phyloP scores from a whole-genome alignment of 2,113 vertebrate genomes.

The Cinclus cinclus region DNA sequence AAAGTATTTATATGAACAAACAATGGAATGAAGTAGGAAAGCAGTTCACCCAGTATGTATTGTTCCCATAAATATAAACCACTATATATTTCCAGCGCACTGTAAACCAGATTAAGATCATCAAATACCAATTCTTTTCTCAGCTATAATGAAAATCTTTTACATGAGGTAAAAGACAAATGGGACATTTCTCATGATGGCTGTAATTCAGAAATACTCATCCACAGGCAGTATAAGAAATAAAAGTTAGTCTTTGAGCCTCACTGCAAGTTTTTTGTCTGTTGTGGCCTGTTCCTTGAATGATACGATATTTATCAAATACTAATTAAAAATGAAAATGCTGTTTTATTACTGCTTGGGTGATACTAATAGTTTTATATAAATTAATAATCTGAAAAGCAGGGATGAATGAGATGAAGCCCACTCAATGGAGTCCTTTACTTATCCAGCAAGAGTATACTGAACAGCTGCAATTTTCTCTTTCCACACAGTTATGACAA shows the following conservation, averaged over 20 bases:
- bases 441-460: neutral
- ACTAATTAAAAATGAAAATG: neutral
- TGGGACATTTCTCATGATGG: neutral
- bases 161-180: neutral
- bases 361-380: neutral
- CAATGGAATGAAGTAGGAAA: neutral
- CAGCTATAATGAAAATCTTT: neutral
- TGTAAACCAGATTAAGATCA: neutral
- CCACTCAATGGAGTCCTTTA: neutral
- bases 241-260: neutral
- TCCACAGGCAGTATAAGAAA: neutral
- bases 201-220: neutral
- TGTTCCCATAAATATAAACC: neutral
- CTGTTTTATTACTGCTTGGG: neutral
- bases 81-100: neutral
- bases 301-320: neutral
- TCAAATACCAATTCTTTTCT: slow-evolving; percentile 23
- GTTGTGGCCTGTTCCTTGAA: neutral
- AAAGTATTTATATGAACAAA: neutral
- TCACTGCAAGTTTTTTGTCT: neutral
- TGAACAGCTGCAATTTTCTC: neutral
- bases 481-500: neutral
- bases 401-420: neutral
- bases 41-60: neutral
- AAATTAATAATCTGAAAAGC: neutral